phyloP scores from a whole-genome alignment of 1,140 invertebrate species.

The Drosophila jambulina region DNA sequence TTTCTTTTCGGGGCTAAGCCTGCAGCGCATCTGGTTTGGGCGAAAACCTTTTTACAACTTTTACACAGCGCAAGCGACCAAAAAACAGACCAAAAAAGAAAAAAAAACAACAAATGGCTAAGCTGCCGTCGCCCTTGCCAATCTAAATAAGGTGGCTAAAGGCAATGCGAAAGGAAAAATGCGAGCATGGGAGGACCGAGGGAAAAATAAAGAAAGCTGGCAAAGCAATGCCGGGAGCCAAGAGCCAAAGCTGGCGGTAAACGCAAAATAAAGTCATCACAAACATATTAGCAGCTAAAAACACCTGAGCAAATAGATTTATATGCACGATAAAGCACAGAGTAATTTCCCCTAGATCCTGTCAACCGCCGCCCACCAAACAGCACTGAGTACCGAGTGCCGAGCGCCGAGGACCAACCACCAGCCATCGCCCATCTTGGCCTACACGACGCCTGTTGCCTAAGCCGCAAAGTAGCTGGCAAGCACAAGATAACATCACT shows the following conservation, averaged over 20 bases:
- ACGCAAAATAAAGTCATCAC: conserved; percentile 83
- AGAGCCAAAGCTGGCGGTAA: conserved; percentile 71
- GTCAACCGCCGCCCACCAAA: conserved; percentile 52
- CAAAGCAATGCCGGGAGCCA: conserved; percentile 43
- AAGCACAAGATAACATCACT: conserved; percentile 80
- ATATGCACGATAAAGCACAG: conserved; percentile 83
- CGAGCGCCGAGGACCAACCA: conserved; percentile 15
- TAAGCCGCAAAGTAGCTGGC: conserved; percentile 81
- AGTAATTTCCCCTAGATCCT: conserved; percentile 83
- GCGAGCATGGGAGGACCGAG: conserved; percentile 12
- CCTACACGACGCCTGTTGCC: conserved; percentile 71
- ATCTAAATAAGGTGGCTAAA: conserved; percentile 72
- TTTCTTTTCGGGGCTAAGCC: conserved; percentile 10
- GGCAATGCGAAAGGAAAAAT: conserved; percentile 39
- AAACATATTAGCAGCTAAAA: conserved; percentile 84
- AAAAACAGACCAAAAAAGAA: conserved; percentile 10
- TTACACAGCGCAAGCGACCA: conserved; percentile 39
- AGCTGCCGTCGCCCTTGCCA: conserved; percentile 45
- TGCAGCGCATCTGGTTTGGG: conserved; percentile 65
- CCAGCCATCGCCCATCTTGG: conserved; percentile 19
- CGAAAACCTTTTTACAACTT: conserved; percentile 81
- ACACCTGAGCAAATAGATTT: conserved; percentile 84
- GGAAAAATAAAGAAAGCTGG: conserved; percentile 47
- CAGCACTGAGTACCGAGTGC: background rate
- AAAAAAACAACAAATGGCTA: conserved; percentile 49